These are phyloP conservation scores for Theocolax elegans DNA, from an alignment of 1,140 invertebrate genomes.

Conservation along the genomic window DNA sequence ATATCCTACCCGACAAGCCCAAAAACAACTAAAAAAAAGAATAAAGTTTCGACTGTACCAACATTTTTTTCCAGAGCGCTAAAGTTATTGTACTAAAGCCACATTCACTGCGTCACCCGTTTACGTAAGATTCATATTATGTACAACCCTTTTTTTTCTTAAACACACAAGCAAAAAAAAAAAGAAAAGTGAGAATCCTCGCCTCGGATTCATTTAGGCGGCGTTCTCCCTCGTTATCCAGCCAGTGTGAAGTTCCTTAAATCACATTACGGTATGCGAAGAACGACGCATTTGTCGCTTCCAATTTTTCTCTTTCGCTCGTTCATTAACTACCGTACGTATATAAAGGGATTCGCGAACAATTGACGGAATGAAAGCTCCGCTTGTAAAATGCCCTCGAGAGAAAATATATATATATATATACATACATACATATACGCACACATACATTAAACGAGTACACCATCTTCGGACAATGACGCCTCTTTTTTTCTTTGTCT, in stretches of 20 bases:
- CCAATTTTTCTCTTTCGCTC: conserved; percentile 7
- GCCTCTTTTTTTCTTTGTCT: not conserved
- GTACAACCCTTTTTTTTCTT: too few relatives aligned
- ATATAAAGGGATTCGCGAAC: conserved; percentile 3
- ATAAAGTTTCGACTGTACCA: too few relatives aligned
- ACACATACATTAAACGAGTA: conserved; percentile 21
- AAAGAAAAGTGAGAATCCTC: not conserved
- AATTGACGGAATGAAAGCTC: conserved; percentile 21
- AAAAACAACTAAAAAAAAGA: too few relatives aligned
- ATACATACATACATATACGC: too few relatives aligned
- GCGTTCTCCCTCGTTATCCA: too few relatives aligned
- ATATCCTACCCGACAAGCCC: too few relatives aligned
- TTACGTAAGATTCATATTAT: not conserved
- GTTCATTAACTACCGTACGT: conserved; percentile 4
- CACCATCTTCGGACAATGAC: conserved; percentile 13
- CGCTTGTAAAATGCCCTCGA: conserved; percentile 12
- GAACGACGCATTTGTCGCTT: too few relatives aligned
- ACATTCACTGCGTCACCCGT: too few relatives aligned
- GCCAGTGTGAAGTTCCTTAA: not conserved
- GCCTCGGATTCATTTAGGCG: not conserved
- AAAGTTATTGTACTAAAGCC: too few relatives aligned
- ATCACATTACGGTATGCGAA: not conserved
- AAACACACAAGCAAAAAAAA: too few relatives aligned
- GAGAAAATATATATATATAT: too few relatives aligned
- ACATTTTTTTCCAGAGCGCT: too few relatives aligned